These are phyloP conservation scores for Dolichomitus sp. DNA, from an alignment of 2,888 invertebrate genomes.

Conservation along the genomic window DNA sequence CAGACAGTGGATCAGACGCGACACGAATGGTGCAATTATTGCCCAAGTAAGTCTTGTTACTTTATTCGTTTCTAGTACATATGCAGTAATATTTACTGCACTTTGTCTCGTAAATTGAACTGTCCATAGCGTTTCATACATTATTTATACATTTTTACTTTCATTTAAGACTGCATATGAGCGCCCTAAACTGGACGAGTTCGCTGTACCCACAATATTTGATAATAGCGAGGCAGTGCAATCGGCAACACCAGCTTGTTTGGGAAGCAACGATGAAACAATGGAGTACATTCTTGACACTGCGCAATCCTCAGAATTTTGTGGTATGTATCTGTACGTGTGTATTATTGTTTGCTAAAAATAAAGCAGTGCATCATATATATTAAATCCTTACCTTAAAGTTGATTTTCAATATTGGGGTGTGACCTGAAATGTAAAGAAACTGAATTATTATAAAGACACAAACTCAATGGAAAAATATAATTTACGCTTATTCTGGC, in stretches of 20 bases:
- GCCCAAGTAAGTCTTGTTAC: slow-evolving; percentile 28
- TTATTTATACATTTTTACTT: background rate
- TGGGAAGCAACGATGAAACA: background rate
- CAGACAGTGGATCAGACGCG: slow-evolving; percentile 26
- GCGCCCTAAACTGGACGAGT: background rate
- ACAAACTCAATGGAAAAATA: no score
- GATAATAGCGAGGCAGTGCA: background rate
- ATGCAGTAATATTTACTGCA: background rate
- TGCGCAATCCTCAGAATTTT: slow-evolving; percentile 10
- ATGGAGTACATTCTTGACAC: background rate
- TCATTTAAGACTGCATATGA: background rate
- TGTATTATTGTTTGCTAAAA: slow-evolving; percentile 1
- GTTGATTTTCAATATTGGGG: no score
- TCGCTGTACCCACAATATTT: background rate
- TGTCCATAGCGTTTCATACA: background rate
- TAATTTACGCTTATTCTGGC: no score
- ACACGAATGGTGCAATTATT: slow-evolving; percentile 20
- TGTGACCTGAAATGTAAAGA: no score
- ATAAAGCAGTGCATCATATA: no score
- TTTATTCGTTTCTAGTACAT: slow-evolving; percentile 13
- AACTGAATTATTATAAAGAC: no score
- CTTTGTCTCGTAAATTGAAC: no score
- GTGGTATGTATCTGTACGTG: slow-evolving; percentile 5
- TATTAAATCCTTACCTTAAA: no score
- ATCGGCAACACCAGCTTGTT: background rate